These are phyloP conservation scores for Tetropium fuscum DNA, from an alignment of 2,888 invertebrate genomes.

Conservation along the genomic window DNA sequence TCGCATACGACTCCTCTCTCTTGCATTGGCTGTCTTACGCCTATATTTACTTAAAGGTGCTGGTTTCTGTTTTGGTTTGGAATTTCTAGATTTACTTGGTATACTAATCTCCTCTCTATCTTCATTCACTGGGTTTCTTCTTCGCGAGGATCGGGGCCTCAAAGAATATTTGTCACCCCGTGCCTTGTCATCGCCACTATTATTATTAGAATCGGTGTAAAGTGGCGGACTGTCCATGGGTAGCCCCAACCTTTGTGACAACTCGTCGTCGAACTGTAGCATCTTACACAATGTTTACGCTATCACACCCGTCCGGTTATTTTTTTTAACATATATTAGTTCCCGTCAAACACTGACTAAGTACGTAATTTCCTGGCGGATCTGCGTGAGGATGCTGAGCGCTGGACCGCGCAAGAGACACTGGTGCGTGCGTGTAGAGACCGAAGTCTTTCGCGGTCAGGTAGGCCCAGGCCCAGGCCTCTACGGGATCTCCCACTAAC, in stretches of 20 bases:
- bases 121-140: constrained; percentile 45
- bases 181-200: constrained; percentile 53
- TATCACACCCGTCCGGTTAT: constrained; percentile 17
- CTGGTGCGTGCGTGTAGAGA: constrained; percentile 32
- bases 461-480: constrained; percentile 12
- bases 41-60: constrained; percentile 76
- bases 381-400: constrained; percentile 37
- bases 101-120: constrained; percentile 36
- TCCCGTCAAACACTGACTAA: constrained; percentile 20
- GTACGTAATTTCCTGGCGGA: constrained; percentile 8
- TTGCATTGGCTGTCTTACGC: constrained; percentile 76
- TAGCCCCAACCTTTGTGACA: constrained; percentile 60
- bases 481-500: constrained; percentile 31
- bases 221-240: constrained; percentile 50
- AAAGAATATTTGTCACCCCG: constrained; percentile 64
- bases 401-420: constrained; percentile 45
- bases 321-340: constrained; percentile 17
- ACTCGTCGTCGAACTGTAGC: constrained; percentile 60
- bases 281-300: constrained; percentile 38
- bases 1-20: constrained; percentile 75
- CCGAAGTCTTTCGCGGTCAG: constrained; percentile 18
- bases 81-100: constrained; percentile 30
- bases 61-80: constrained; percentile 61
- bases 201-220: constrained; percentile 62
- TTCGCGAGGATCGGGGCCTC: constrained; percentile 59